Evolutionary conservation across 2,797 vertebrate genomes (phyloP).

Genomic region (Epinephelus malabaricus): DNA sequence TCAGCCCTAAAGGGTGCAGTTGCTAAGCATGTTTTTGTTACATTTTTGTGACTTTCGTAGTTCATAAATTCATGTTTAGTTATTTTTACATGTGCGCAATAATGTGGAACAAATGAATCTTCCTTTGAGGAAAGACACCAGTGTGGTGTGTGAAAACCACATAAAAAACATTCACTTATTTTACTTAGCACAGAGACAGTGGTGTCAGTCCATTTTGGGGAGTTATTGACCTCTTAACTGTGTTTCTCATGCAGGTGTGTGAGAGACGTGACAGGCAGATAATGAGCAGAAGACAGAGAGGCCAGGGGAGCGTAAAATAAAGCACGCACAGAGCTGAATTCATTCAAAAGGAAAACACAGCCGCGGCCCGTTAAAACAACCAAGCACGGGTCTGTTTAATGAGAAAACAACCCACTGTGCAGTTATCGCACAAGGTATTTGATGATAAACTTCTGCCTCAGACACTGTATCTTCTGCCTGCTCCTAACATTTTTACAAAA

Average conservation of each 20-base stretch:
- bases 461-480: slow-evolving; percentile 8
- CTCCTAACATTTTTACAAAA: not conserved
- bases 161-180: not conserved
- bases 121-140: not conserved
- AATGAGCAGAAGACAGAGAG: slow-evolving; percentile 17
- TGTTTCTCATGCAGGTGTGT: slow-evolving; percentile 35
- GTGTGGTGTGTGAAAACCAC: not conserved
- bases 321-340: not conserved
- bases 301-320: not conserved
- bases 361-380: slow-evolving; percentile 35
- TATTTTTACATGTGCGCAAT: not conserved
- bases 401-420: slow-evolving; percentile 56
- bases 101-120: not conserved
- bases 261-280: slow-evolving; percentile 31
- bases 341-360: slow-evolving; percentile 48
- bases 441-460: slow-evolving; percentile 21
- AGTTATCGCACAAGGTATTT: slow-evolving; percentile 28
- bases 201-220: not conserved
- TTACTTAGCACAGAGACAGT: not conserved
- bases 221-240: slow-evolving; percentile 7
- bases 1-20: not conserved
- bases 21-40: not conserved
- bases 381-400: slow-evolving; percentile 50
- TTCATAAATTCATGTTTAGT: not conserved
- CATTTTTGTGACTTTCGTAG: not conserved